These are phyloP conservation scores for Drosophila punjabiensis DNA, from an alignment of 1,140 invertebrate genomes.

Conservation along the genomic window DNA sequence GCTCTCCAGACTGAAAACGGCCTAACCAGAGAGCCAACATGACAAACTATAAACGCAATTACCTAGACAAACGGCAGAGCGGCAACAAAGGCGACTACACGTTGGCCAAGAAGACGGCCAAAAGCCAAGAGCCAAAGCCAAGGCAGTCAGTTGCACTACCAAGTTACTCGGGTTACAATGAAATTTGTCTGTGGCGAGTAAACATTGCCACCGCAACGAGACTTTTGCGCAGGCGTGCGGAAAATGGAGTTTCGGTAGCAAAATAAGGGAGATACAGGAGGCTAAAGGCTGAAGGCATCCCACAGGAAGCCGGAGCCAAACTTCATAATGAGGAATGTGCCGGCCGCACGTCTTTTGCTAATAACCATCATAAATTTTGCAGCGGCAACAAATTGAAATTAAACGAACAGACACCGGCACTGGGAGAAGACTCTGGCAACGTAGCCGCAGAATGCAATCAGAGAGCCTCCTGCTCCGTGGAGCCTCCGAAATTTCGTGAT, in stretches of 20 bases:
- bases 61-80: conserved; percentile 69
- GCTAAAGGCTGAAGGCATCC: conserved; percentile 23
- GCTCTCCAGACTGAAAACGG: conserved; percentile 5
- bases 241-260: conserved; percentile 78
- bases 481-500: no score
- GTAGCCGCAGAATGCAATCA: conserved; percentile 80
- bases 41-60: conserved; percentile 77
- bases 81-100: conserved; percentile 72
- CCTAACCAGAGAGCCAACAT: conserved; percentile 48
- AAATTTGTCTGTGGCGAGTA: conserved; percentile 83
- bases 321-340: conserved; percentile 74
- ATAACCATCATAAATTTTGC: conserved; percentile 84
- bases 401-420: conserved; percentile 68
- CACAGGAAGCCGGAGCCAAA: conserved; percentile 57
- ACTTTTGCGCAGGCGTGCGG: conserved; percentile 58
- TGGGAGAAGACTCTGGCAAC: conserved; percentile 9
- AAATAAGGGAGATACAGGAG: neutral
- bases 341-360: conserved; percentile 84
- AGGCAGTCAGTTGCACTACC: conserved; percentile 60
- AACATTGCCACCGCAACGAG: conserved; percentile 72
- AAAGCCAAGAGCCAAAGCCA: conserved; percentile 17
- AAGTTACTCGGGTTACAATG: conserved; percentile 85
- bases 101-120: conserved; percentile 4
- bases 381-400: conserved; percentile 85
- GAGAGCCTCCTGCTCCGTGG: conserved; percentile 34